phyloP scores from a whole-genome alignment of 2,797 vertebrate genomes.

The Vireo griseus region DNA sequence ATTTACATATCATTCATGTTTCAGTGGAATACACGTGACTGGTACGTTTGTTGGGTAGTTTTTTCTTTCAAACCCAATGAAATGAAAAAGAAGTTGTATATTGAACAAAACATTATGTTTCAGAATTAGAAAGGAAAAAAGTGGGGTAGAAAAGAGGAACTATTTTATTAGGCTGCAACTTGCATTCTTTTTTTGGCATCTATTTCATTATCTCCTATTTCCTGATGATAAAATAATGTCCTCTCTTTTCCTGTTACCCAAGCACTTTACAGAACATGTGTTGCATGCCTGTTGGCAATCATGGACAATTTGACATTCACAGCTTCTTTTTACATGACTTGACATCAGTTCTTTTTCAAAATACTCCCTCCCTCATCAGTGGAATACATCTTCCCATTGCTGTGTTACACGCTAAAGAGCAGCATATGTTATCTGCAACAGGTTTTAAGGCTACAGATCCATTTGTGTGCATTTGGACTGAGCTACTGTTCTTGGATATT shows the following conservation, averaged over 20 bases:
- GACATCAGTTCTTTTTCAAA: neutral
- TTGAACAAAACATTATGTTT: neutral
- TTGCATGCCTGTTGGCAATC: slow-evolving; percentile 60
- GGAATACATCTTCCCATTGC: neutral
- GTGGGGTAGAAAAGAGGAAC: slow-evolving; percentile 34
- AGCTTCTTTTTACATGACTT: neutral
- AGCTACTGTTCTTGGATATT: fast-evolving
- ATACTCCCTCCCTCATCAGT: neutral
- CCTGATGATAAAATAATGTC: slow-evolving; percentile 65
- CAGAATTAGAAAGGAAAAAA: slow-evolving; percentile 24
- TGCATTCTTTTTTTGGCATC: slow-evolving; percentile 14
- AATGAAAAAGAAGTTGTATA: neutral
- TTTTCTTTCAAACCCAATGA: neutral
- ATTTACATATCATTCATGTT: neutral
- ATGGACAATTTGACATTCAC: slow-evolving; percentile 31
- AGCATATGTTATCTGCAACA: neutral
- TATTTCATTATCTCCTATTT: slow-evolving; percentile 73
- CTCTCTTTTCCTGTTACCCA: slow-evolving; percentile 76
- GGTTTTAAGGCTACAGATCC: neutral
- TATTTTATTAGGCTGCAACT: slow-evolving; percentile 27
- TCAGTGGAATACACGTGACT: neutral
- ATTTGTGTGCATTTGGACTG: neutral
- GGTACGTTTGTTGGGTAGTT: neutral
- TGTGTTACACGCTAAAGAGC: neutral
- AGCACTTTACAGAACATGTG: slow-evolving; percentile 63